These are phyloP conservation scores for Ophioninae sp. DNA, from an alignment of 2,888 invertebrate species.

Conservation along the genomic window DNA sequence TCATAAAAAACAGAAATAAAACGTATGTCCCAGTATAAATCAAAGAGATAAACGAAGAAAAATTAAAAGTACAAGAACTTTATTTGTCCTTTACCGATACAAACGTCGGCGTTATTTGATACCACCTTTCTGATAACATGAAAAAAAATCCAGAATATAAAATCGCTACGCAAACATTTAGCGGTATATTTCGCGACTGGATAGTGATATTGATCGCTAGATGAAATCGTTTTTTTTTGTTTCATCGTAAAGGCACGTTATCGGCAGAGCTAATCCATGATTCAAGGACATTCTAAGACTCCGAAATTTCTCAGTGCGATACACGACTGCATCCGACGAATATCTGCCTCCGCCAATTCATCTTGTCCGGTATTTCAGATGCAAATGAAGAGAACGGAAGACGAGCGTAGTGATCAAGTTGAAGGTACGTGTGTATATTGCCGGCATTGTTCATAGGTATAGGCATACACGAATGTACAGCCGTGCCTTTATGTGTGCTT, in stretches of 20 bases:
- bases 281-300: background rate
- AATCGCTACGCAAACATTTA: background rate
- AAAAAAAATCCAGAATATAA: too few species aligned
- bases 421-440: slow-evolving; percentile 30
- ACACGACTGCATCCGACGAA: slow-evolving; percentile 11
- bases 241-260: background rate
- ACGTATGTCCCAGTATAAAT: too few species aligned
- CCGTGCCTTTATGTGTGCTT: background rate
- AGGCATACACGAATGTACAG: background rate
- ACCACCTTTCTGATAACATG: too few species aligned
- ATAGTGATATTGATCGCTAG: background rate
- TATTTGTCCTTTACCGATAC: too few species aligned
- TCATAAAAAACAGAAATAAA: too few species aligned
- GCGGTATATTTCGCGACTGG: background rate
- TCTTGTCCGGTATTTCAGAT: slow-evolving; percentile 55
- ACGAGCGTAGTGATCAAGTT: slow-evolving; percentile 36
- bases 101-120: too few species aligned
- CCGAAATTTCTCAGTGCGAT: slow-evolving; percentile 20
- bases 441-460: slow-evolving; percentile 4
- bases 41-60: too few species aligned
- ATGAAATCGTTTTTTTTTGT: background rate
- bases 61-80: too few species aligned
- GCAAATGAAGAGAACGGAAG: slow-evolving; percentile 52
- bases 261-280: background rate
- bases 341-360: slow-evolving; percentile 36